Evolutionary conservation across 2,113 vertebrate species (phyloP).

Genomic region (Corythornis vintsioides): DNA sequence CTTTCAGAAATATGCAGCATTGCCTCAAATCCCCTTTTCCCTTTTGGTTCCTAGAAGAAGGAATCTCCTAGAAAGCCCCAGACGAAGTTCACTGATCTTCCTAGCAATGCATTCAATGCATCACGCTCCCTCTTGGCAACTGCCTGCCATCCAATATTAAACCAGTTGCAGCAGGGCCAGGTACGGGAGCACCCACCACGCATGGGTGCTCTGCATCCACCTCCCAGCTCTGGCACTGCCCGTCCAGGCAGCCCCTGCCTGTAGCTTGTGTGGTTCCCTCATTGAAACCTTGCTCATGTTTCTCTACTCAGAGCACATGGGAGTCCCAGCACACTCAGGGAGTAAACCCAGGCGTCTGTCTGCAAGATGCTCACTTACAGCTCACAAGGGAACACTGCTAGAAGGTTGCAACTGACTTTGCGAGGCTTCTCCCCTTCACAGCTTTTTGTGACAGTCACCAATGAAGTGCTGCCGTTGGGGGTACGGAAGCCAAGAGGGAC

Average conservation of each 20-base stretch:
- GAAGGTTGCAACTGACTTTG: conserved; percentile 10
- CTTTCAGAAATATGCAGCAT: background rate
- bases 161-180: accelerated
- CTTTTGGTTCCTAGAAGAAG: background rate
- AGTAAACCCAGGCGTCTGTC: conserved; percentile 31
- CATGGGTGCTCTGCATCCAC: background rate
- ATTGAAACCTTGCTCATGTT: background rate
- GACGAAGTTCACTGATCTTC: background rate
- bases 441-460: conserved; percentile 48
- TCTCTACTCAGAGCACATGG: background rate
- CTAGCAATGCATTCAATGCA: background rate
- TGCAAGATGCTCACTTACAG: conserved; percentile 54
- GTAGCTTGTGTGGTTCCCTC: background rate
- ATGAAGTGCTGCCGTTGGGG: background rate
- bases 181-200: background rate
- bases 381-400: background rate
- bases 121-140: accelerated
- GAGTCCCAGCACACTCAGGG: background rate
- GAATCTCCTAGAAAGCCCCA: background rate
- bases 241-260: background rate
- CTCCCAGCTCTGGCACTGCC: background rate
- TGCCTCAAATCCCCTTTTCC: background rate
- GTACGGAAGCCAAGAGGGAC: background rate
- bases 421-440: conserved; percentile 47
- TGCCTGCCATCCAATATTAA: background rate